Base-by-base conservation (phyloP, 2,113 vertebrate genomes). In the Propithecus coquereli region DNA sequence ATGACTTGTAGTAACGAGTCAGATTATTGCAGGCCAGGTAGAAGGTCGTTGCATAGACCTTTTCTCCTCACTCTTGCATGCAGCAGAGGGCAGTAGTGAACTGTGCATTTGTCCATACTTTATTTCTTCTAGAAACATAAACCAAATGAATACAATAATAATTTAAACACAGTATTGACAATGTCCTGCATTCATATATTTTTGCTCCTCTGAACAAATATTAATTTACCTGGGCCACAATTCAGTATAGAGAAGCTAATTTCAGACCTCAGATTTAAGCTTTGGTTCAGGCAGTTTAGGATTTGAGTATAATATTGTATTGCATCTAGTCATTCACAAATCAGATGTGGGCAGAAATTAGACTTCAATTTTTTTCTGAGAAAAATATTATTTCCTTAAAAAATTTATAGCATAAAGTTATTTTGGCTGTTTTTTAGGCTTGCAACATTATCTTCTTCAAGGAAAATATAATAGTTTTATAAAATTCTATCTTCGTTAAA, bases 51-150 rank as follows among this genome's bases (percentile, higher is more conserved):
- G 43, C 27, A 27, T 11, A 45, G 6, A 17, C 52, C 23, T 65
- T 54, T 71, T 54, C 18, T 45, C 34, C 2, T 87, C 4, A 2
- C 20, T 5, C 12, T 68, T 47, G 12, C 4, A 18, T 2, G 23
- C 97, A 97, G 96, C 76, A 98, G 97, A 94, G 97, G 97, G 97
- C 97, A 96, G 93, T 76, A 97, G 86, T 79, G 91, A 95, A 50
- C 89, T 94, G 47, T 17, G 17, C 18, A 94, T 52, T 45, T 32
- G 40, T 54, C 65, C 30, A 22, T 13, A 9, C 4, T 87, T 80
- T 50, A 30, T 66, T 57, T 87, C 71, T 32, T 93, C 30, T 65
- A 20, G 59, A 70, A 84, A 43, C 14, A 45, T 17, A 74, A 70
- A 47, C 25, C 5, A 66, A 79, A 70, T 76, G 83, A 47, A 40